Base-by-base conservation (phyloP, 1,140 invertebrate genomes). In the Meteorus sp. region DNA sequence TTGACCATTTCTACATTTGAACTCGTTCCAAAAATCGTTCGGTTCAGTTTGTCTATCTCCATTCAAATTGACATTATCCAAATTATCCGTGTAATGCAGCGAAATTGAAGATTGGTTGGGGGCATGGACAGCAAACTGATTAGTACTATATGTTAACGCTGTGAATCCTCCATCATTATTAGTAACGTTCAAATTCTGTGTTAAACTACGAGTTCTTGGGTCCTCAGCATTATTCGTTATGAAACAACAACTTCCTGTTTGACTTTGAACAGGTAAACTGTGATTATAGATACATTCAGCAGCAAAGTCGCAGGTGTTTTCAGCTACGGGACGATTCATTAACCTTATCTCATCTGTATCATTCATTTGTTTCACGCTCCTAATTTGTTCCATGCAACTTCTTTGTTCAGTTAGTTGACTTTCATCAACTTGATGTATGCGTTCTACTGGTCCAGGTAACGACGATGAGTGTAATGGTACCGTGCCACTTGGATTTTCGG, bases 61-160 rank as follows among this genome's bases (percentile, higher is more conserved):
- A 45, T 78, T 80, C 1, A 77, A 27, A 52, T 77, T 79, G 1
- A 81, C 53, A 45, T 76, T 79, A 37, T 81, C 78, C 79, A 78
- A 81, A 56, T 81, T 81, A 43, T 80, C 79, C 0, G 75, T 72
- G 50, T 81, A 81, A 19, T 78, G 75, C 25, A 79, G 75, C 9
- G 78, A 77, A 17, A 78, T 70, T 7, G 68, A 67, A 0, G 72
- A 57, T 19, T 76, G 74, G 59, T 78, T 78, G 2, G 72, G 73
- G 31, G 78, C 76, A 43, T 76, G 79, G 0, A 80, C 70, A 0
- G 78, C 61, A 5, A 79, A 66, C 17, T 79, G 76, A 0, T 77
- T 77, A 23, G 75, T 78, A 0, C 77, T 76, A 13, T 78, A 79
- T 1, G 77, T 74, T 1, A 78, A 62, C 0, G 76, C 78, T 0